Conservation (phyloP, 2,797 vertebrate species). For the Etheostoma nigrum region DNA sequence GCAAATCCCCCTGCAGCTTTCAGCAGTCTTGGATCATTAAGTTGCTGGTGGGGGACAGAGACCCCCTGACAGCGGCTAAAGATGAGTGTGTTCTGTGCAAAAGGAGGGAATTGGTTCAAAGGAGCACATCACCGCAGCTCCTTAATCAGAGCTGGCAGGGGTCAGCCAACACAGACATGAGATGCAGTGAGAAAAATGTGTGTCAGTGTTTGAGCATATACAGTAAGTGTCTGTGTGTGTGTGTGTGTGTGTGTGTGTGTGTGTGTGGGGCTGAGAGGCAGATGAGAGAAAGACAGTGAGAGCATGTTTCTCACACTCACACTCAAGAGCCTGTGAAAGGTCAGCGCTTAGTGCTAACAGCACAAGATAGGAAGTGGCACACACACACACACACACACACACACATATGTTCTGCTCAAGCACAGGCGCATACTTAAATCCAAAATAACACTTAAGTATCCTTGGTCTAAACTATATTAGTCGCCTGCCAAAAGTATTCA, state of each 20-base stretch:
- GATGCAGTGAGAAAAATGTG: conserved; percentile 62
- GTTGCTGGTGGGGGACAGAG: conserved; percentile 82
- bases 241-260: conserved; percentile 43
- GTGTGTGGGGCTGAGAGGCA: conserved; percentile 70
- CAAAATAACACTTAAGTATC: conserved; percentile 70
- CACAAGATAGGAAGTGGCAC: conserved; percentile 71
- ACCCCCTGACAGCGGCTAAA: conserved; percentile 90
- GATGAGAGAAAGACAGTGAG: conserved; percentile 86
- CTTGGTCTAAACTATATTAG: conserved; percentile 53
- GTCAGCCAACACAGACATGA: conserved; percentile 88
- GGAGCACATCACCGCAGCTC: conserved; percentile 93
- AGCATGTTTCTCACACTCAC: conserved; percentile 93
- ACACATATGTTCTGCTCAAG: conserved; percentile 38
- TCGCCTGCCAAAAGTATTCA: conserved; percentile 42
- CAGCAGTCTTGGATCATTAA: conserved; percentile 79
- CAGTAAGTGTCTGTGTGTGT: conserved; percentile 52
- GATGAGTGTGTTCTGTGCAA: conserved; percentile 91
- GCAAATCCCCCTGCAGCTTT: conserved; percentile 59
- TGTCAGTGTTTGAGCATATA: conserved; percentile 37
- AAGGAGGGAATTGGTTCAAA: conserved; percentile 92
- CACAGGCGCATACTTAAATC: conserved; percentile 65
- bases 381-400: conserved; percentile 24
- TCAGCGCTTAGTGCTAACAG: conserved; percentile 85
- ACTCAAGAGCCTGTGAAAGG: conserved; percentile 92
- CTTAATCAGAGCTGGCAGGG: conserved; percentile 95